A percentile compares a stretch with the other conserved stretches of the same genome.
phyloP scores from a whole-genome alignment of 2,797 vertebrate genomes.

The Mus caroli region DNA sequence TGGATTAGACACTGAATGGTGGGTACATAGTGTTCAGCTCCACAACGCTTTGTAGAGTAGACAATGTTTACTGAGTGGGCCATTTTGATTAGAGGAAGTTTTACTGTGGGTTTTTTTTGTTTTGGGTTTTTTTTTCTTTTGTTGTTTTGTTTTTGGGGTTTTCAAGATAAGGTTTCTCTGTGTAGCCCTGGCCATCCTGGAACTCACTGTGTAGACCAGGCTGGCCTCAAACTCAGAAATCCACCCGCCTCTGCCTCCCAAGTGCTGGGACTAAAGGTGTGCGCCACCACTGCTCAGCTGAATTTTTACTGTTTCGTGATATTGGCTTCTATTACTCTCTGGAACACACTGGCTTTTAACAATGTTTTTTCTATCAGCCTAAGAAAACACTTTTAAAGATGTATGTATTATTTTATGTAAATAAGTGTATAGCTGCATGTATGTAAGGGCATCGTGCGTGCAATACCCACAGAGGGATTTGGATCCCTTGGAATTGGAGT shows the following conservation, averaged over 20 bases:
- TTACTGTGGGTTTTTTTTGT: not conserved
- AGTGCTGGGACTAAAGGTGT: too few relatives aligned
- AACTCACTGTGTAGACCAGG: too few relatives aligned
- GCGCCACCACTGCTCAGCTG: not conserved
- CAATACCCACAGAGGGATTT: not conserved
- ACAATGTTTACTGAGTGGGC: not conserved
- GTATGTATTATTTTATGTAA: not conserved
- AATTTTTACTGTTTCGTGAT: not conserved
- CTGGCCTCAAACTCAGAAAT: too few relatives aligned
- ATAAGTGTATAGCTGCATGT: not conserved
- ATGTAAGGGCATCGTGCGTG: not conserved
- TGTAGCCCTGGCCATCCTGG: too few relatives aligned
- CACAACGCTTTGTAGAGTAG: not conserved
- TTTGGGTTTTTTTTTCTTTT: too few relatives aligned
- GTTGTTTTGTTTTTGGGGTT: too few relatives aligned
- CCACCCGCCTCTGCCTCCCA: too few relatives aligned
- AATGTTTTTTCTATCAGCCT: not conserved
- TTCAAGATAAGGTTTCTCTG: too few relatives aligned
- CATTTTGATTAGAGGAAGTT: not conserved
- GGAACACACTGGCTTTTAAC: slow-evolving; percentile 9
- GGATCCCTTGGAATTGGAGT: not conserved
- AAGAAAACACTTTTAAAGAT: slow-evolving; percentile 29
- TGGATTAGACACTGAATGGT: not conserved
- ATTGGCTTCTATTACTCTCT: not conserved
- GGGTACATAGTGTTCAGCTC: not conserved